Evolutionary conservation across 1,140 invertebrate species (phyloP).

Genomic region (Drosophila sproati): DNA sequence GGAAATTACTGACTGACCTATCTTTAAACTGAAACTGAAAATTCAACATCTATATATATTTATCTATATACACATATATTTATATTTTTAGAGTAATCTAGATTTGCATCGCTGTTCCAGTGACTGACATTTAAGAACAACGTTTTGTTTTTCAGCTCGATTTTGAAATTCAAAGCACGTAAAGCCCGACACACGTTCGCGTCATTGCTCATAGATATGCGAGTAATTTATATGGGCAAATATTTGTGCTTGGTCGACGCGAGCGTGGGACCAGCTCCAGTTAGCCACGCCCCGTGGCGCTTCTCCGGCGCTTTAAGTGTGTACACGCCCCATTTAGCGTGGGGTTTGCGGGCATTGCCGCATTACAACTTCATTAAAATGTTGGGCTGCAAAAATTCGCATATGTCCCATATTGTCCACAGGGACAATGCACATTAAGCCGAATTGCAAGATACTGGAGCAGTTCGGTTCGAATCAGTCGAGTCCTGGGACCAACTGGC

Average conservation of each 20-base stretch:
- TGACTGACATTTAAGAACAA: slow-evolving; percentile 34
- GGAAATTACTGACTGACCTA: no score
- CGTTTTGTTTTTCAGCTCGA: slow-evolving; percentile 6
- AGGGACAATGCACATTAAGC: slow-evolving; percentile 46
- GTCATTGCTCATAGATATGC: slow-evolving; percentile 60
- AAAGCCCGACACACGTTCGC: slow-evolving; percentile 43
- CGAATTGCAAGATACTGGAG: slow-evolving; percentile 53
- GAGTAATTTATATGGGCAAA: slow-evolving; percentile 78
- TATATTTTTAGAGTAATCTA: background rate
- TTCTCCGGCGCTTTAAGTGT: background rate
- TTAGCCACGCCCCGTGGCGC: slow-evolving; percentile 38
- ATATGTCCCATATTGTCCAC: slow-evolving; percentile 40
- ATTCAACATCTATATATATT: no score
- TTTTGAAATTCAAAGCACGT: slow-evolving; percentile 76
- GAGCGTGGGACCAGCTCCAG: slow-evolving; percentile 35
- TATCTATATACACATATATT: background rate
- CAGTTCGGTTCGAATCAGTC: slow-evolving; percentile 24
- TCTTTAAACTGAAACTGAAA: no score
- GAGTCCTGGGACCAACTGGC: slow-evolving; percentile 22
- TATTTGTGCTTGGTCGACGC: slow-evolving; percentile 65
- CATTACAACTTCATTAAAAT: slow-evolving; percentile 78
- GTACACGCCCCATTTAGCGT: background rate
- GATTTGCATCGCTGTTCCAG: background rate
- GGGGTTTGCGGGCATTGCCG: slow-evolving; percentile 16
- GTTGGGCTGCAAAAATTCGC: slow-evolving; percentile 57